A percentile compares a stretch with the other conserved stretches of the same genome.
phyloP scores from a whole-genome alignment of 2,113 vertebrate genomes.

The Anseranas semipalmata region DNA sequence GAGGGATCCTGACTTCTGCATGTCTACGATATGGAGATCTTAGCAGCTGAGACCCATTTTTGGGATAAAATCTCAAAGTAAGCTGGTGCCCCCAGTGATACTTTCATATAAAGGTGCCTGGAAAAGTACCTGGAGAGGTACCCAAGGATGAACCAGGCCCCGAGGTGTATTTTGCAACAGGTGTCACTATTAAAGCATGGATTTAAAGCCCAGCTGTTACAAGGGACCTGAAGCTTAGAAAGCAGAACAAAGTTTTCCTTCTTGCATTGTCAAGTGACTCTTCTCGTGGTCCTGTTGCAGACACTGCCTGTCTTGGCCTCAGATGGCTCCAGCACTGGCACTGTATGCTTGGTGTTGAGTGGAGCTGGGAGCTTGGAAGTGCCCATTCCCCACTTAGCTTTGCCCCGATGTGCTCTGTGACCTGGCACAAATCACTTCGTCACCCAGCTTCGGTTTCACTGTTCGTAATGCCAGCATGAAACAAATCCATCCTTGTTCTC shows the following conservation, averaged over 20 bases:
- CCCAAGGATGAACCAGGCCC: not conserved
- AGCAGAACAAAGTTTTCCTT: not conserved
- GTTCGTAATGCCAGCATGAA: not conserved
- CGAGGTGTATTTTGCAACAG: not conserved
- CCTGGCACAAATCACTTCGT: constrained; percentile 28
- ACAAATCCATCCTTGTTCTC: constrained; percentile 31
- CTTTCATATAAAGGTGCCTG: not conserved
- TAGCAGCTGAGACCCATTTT: not conserved
- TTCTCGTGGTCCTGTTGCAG: not conserved
- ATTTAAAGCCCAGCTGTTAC: not conserved
- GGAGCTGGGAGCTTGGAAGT: not conserved
- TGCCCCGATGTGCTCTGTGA: not conserved
- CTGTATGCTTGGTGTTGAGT: fast-evolving
- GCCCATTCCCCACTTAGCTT: not conserved
- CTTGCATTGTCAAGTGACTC: not conserved
- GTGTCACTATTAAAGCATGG: not conserved
- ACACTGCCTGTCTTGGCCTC: not conserved
- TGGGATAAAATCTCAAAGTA: not conserved
- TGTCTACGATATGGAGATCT: not conserved
- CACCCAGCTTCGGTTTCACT: not conserved
- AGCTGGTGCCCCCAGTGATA: not conserved
- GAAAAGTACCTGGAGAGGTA: not conserved
- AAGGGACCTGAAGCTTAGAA: not conserved
- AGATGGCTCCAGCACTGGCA: not conserved
- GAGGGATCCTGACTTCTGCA: not conserved